Percentiles rank a stretch among this genome's conserved stretches.
phyloP scores from a whole-genome alignment of 2,888 invertebrate species.

The Scrobipalpa atriplicella region DNA sequence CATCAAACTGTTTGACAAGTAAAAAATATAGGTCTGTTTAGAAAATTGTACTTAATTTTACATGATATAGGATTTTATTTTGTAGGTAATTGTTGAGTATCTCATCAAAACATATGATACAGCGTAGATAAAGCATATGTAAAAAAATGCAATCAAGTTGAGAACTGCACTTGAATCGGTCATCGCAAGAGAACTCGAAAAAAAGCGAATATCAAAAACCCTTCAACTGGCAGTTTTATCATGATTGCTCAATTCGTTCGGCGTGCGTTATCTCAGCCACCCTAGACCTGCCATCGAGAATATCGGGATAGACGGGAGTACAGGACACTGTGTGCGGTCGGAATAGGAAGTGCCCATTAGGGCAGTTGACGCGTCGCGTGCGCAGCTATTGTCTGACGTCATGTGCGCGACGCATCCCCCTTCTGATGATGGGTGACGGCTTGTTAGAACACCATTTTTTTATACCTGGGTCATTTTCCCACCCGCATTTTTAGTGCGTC shows the following conservation, averaged over 20 bases:
- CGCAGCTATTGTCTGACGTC: conserved; percentile 41
- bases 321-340: conserved; percentile 40
- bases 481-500: too few relatives aligned
- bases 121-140: too few relatives aligned
- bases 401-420: conserved; percentile 40
- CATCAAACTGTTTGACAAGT: not conserved
- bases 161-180: not conserved
- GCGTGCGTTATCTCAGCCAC: conserved; percentile 49
- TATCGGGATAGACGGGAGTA: too few relatives aligned
- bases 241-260: conserved; percentile 29
- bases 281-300: too few relatives aligned
- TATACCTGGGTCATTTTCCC: not conserved
- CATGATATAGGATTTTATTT: too few relatives aligned
- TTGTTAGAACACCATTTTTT: conserved; percentile 27
- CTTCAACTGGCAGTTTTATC: conserved; percentile 12
- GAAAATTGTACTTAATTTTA: too few relatives aligned
- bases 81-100: too few relatives aligned
- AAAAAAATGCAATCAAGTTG: not conserved
- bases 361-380: conserved; percentile 44
- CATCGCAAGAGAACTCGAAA: not conserved
- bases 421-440: conserved; percentile 27
- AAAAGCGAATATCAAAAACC: not conserved
- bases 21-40: too few relatives aligned
- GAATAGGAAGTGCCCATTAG: conserved; percentile 52
- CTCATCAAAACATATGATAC: too few relatives aligned